phyloP scores from a whole-genome alignment of 2,797 vertebrate genomes.

The Tragopan temminckii region DNA sequence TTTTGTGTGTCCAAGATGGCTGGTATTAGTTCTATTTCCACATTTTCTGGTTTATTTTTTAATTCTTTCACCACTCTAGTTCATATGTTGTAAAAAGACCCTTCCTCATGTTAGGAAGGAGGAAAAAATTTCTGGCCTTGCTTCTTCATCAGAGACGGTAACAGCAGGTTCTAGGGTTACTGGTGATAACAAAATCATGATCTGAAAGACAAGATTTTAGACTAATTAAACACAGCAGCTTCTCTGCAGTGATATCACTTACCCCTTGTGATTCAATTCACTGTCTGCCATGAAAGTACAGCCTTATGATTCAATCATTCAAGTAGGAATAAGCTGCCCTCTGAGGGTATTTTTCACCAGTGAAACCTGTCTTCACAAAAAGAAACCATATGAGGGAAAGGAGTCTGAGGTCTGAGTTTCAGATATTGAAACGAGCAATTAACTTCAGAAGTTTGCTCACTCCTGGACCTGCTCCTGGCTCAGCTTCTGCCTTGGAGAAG shows the following conservation, averaged over 20 bases:
- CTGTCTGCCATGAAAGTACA: background rate
- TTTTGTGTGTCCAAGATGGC: background rate
- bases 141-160: background rate
- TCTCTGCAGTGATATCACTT: background rate
- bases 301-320: background rate
- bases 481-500: background rate
- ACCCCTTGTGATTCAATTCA: background rate
- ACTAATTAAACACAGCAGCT: background rate
- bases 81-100: background rate
- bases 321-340: background rate
- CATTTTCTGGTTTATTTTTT: constrained; percentile 30
- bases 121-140: background rate
- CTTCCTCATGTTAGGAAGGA: background rate
- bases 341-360: background rate
- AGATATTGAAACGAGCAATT: background rate
- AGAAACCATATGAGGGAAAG: background rate
- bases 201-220: background rate
- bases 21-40: background rate
- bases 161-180: background rate
- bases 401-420: background rate
- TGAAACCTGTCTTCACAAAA: background rate
- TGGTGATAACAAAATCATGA: background rate
- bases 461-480: background rate
- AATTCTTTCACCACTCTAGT: background rate
- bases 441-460: background rate